Percentiles rank a stretch among this genome's conserved stretches.
Evolutionary conservation across 2,888 invertebrate genomes (phyloP).

Genomic region (Epistrophe eligans): DNA sequence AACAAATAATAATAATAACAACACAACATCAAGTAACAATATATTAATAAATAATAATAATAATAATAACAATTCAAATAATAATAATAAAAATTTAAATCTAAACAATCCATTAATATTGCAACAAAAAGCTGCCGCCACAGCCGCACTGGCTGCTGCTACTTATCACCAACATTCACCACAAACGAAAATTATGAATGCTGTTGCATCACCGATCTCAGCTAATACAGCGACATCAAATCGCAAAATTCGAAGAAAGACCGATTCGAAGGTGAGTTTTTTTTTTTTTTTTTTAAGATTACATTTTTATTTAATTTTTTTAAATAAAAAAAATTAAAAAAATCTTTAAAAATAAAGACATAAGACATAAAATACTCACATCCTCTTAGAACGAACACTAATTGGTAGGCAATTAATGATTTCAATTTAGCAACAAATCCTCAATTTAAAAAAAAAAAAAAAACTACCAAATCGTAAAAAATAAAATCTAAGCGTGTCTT

Average conservation of each 20-base stretch:
- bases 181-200: constrained; percentile 84
- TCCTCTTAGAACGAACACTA: not conserved
- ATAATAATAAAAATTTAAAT: constrained; percentile 76
- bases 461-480: not conserved
- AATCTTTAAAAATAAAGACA: not conserved
- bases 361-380: not conserved
- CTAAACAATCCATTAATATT: constrained; percentile 76
- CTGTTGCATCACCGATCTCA: constrained; percentile 84
- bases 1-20: constrained; percentile 76
- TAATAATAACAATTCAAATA: constrained; percentile 66
- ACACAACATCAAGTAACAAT: constrained; percentile 71
- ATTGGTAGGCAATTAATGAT: constrained; percentile 3
- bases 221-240: constrained; percentile 85
- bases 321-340: too few species aligned
- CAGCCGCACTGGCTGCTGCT: constrained; percentile 78
- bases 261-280: constrained; percentile 85
- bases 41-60: constrained; percentile 69
- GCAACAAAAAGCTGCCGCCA: constrained; percentile 79
- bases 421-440: constrained; percentile 8
- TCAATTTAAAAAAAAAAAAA: not conserved
- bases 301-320: not conserved
- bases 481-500: constrained; percentile 20
- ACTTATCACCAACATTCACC: constrained; percentile 78
- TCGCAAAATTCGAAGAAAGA: constrained; percentile 89
- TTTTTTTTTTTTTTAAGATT: not conserved